These are phyloP conservation scores for Cossypha niveicapilla DNA, from an alignment of 2,797 vertebrate genomes.

Conservation along the genomic window DNA sequence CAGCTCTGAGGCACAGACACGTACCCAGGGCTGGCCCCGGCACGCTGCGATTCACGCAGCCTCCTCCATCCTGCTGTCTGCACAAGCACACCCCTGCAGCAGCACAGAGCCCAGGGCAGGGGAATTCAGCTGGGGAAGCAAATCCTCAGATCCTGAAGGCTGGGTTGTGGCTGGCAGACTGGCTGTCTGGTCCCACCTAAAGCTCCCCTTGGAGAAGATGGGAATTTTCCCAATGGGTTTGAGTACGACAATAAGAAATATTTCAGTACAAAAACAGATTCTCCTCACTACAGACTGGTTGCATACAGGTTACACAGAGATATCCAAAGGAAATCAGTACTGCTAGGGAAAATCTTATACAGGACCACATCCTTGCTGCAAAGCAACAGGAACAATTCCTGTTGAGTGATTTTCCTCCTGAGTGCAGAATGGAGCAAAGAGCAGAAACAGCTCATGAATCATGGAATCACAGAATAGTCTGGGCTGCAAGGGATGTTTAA, in stretches of 20 bases:
- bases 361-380: not conserved
- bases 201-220: not conserved
- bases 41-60: fast-evolving
- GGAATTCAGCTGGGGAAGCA: not conserved
- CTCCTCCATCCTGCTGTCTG: not conserved
- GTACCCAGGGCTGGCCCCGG: not conserved
- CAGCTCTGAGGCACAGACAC: not conserved
- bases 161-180: not conserved
- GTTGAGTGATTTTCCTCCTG: not conserved
- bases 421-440: not conserved
- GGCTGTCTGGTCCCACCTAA: not conserved
- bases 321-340: not conserved
- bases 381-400: not conserved
- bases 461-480: not conserved
- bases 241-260: fast-evolving
- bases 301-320: not conserved
- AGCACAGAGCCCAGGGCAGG: not conserved
- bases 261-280: not conserved
- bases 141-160: not conserved
- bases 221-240: not conserved
- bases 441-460: not conserved
- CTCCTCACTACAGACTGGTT: not conserved
- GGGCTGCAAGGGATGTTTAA: not conserved
- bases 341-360: not conserved
- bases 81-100: fast-evolving